Percentiles rank a stretch among this genome's conserved stretches.
These are phyloP conservation scores for Hylia prasina DNA, from an alignment of 2,113 vertebrate species.

Conservation along the genomic window DNA sequence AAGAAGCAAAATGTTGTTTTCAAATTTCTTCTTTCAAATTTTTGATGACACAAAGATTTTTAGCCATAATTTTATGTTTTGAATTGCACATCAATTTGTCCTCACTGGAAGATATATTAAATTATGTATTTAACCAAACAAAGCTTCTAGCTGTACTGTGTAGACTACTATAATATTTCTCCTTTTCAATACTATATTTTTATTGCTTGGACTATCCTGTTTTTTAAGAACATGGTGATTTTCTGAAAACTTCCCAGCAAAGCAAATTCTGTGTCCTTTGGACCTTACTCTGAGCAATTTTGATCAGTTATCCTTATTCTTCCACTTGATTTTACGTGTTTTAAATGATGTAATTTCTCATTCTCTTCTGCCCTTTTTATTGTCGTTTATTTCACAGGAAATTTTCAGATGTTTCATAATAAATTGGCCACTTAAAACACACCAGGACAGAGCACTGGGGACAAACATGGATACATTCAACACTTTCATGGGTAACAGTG, in stretches of 20 bases:
- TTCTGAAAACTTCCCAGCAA: neutral
- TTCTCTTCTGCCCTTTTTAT: neutral
- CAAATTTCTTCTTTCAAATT: neutral
- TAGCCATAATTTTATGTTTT: neutral
- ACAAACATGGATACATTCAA: neutral
- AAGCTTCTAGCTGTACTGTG: neutral
- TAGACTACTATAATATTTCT: neutral
- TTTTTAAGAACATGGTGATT: neutral
- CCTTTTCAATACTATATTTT: neutral
- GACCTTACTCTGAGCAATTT: neutral
- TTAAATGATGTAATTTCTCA: neutral
- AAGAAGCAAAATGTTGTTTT: neutral
- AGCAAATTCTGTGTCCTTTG: neutral
- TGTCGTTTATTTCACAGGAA: neutral
- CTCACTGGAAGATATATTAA: neutral
- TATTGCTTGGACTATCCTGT: neutral
- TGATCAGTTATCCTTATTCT: neutral
- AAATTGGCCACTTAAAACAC: neutral
- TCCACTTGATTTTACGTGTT: neutral
- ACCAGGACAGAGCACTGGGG: neutral
- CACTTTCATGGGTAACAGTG: rapidly evolving
- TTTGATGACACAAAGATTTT: neutral
- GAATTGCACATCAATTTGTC: neutral
- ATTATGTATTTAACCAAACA: neutral
- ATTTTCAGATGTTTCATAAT: neutral